Conservation (phyloP, 2,888 invertebrate genomes). For the Epinotia ramella region DNA sequence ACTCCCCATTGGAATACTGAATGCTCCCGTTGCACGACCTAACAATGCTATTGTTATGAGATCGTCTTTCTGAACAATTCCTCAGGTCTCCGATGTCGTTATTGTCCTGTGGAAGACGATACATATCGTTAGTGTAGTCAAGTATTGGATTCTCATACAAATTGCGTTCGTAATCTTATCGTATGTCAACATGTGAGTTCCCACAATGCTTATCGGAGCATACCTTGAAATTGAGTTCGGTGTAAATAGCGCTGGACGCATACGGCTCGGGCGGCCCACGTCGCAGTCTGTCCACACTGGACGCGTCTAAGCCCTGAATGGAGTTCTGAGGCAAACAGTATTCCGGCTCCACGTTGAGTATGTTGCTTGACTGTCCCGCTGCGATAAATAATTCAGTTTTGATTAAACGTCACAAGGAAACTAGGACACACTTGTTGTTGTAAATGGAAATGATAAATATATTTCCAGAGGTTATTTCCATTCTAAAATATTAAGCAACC, state of each 20-base stretch:
- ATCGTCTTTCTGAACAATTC: constrained; percentile 79
- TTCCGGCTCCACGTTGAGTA: constrained; percentile 79
- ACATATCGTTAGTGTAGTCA: constrained; percentile 57
- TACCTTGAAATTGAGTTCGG: constrained; percentile 84
- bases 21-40: constrained; percentile 81
- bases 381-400: constrained; percentile 46
- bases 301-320: constrained; percentile 76
- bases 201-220: constrained; percentile 70
- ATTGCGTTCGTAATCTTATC: constrained; percentile 71
- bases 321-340: constrained; percentile 82
- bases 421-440: constrained; percentile 44
- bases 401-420: constrained; percentile 35
- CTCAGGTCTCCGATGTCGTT: constrained; percentile 78
- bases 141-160: constrained; percentile 60
- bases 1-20: constrained; percentile 81
- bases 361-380: constrained; percentile 79
- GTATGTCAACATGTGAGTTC: constrained; percentile 58
- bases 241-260: constrained; percentile 82
- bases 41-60: constrained; percentile 82
- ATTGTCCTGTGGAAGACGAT: constrained; percentile 75
- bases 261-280: constrained; percentile 80
- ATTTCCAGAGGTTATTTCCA: constrained; percentile 27
- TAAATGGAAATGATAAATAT: constrained; percentile 41
- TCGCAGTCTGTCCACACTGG: constrained; percentile 77
- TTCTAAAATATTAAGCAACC: constrained; percentile 23